Base-by-base conservation (phyloP, 2,888 invertebrate genomes). In the Hirtodrosophila duncani region DNA sequence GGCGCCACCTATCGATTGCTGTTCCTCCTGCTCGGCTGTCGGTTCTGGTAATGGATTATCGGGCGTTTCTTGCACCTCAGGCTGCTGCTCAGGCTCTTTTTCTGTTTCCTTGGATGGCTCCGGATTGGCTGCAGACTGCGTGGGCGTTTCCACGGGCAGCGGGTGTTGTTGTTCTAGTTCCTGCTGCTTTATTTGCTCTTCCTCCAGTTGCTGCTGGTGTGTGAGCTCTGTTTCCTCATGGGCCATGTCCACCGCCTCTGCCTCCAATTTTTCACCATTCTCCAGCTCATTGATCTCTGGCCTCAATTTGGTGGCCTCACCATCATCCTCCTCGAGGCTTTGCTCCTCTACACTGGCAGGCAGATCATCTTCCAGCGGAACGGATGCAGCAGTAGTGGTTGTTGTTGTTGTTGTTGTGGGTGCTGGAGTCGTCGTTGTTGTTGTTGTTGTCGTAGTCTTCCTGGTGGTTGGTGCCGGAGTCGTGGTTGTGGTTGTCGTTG, bases 261-360 rank as follows among this genome's bases (percentile, higher is more conserved):
- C 33, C 29, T 55, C 78, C 42, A 63, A 55, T 39, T 62, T 59
- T 43, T 63, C 77, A 8, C 45, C 67, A 18, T 59, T 66, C 41
- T 64, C 67, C 37, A 46, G 16, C n/a, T 61, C 63, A 1, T 20
- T 7, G 23, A 61, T 38, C 41, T 56, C 51, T 10, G 70, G 74
- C 3, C 24, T 33, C 10, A 72, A 14, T 26, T 72, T 78, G 3
- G 14, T 18, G 3, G 44, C 23, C 17, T 77, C 62, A 13, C 36
- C 33, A 18, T 80, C 81, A 7, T 80, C 81, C 14, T 70, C 72
- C 42, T 92, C 84, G 1, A 75, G 16, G 0, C 67, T 65, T 23
- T 77, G 80, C 21, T 72, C 78, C 45, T 82, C 79, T 10, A 77
- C 62, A 14, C 69, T 70, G 20, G 52, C 68, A 7, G 66, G 57